Evolutionary conservation across 53 echinoderm and acorn worm species (phyloP), one percentile per base, ranked within the genome.

Genomic region (Echinometra lucunter): DNA sequence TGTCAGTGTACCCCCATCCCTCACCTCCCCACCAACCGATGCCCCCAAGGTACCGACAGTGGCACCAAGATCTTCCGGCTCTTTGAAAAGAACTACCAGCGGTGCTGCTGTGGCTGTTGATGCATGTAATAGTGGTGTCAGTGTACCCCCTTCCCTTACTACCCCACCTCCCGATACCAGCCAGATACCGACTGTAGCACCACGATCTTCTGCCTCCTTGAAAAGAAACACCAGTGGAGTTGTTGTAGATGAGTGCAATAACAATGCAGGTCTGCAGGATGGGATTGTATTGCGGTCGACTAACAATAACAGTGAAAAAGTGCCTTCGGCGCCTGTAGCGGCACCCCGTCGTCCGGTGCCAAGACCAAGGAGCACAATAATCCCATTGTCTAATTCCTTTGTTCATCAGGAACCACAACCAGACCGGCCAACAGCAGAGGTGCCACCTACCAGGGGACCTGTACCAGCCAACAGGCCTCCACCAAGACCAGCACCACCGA

Each of bases 321-420:
- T 60, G 60, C 72, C 58, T 94, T 91, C 45, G 10, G 95, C 67
- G 66, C 82, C 58, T 92, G 93, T 45, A 44, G 95, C 67, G 89
- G 96, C 94, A 55, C 95, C 97, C 12, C 95, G 96, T 42, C 92
- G 92, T 28, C 98, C 96, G 45, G 93, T 96, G 56, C 96, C 98
- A 55, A 88, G 97, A 74, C 97, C 97, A 8, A 67, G 96, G 35
- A 98, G 98, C 58, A 57, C 95, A 28, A 37, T 96, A 27, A 55
- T 96, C 40, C 34, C 81, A 80, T 57, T 56, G 30, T 80, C 78
- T 56, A 57, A 93, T 93, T 80, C 93, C 18, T 93, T 93, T 93
- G 81, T 80, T 23, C 75, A 75, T 80, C 93, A 93, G 93, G 93
- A 93, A 18, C 57, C 81, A 35, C 78, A 34, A 57, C 1, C 37